phyloP scores from a whole-genome alignment of 2,797 vertebrate genomes.

The Esox lucius region DNA sequence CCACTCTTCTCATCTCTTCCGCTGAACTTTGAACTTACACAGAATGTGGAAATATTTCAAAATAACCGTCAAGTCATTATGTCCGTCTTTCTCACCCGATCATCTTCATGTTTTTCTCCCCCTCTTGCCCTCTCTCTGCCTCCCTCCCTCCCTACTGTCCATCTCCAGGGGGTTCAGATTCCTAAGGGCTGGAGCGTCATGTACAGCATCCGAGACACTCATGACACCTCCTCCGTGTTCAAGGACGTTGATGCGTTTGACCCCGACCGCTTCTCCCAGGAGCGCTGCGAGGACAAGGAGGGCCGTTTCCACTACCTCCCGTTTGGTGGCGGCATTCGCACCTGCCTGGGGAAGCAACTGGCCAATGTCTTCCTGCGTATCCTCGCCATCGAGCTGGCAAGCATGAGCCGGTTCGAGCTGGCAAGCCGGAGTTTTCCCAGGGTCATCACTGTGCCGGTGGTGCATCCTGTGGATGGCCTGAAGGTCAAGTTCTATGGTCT shows the following conservation, averaged over 20 bases:
- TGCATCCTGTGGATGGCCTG: conserved; percentile 92
- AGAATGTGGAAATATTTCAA: too few relatives aligned
- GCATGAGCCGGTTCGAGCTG: conserved; percentile 92
- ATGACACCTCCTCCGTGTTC: conserved; percentile 93
- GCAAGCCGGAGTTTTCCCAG: conserved; percentile 90
- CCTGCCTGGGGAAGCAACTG: conserved; percentile 94
- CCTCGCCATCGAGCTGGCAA: conserved; percentile 90
- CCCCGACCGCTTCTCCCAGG: conserved; percentile 91
- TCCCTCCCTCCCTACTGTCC: background rate
- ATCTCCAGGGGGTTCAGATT: conserved; percentile 90
- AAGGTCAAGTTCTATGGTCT: conserved; percentile 95
- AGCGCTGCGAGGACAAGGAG: conserved; percentile 89
- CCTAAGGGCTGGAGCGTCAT: conserved; percentile 98
- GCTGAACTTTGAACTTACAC: background rate
- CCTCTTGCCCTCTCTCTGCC: background rate
- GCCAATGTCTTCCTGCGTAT: conserved; percentile 95
- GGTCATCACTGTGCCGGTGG: conserved; percentile 89
- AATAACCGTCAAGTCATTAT: too few relatives aligned
- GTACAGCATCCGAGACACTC: conserved; percentile 98
- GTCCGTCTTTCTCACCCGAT: too few relatives aligned
- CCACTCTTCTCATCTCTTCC: background rate
- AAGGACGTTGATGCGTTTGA: conserved; percentile 91
- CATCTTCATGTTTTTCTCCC: too few relatives aligned
- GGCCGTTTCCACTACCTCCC: conserved; percentile 97
- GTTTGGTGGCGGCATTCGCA: conserved; percentile 91